Evolutionary conservation across 2,113 vertebrate species (phyloP).

Genomic region (Isichthys henryi): DNA sequence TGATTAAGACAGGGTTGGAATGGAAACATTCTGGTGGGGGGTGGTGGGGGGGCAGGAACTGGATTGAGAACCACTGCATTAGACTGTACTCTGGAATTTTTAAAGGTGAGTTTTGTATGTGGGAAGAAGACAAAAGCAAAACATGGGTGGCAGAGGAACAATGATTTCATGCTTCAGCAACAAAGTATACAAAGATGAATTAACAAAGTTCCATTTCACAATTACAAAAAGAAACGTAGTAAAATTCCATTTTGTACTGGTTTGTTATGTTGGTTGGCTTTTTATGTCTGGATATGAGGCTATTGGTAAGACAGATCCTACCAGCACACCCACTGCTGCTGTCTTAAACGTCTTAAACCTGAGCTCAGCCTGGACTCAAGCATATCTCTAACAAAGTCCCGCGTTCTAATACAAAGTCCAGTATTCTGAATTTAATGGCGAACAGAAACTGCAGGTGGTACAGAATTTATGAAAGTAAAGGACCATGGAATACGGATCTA

Average conservation of each 20-base stretch:
- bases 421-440: not conserved
- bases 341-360: not conserved
- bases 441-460: not conserved
- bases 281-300: not conserved
- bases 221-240: too few species aligned
- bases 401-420: not conserved
- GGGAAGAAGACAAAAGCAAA: not conserved
- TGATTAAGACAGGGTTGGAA: too few species aligned
- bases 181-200: not conserved
- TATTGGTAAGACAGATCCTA: not conserved
- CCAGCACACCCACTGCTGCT: not conserved
- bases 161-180: not conserved
- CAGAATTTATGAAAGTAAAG: not conserved
- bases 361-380: not conserved
- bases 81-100: not conserved
- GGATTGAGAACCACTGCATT: not conserved
- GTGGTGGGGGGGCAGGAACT: not conserved
- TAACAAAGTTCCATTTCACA: not conserved
- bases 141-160: not conserved
- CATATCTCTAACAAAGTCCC: not conserved
- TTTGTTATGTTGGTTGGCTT: not conserved
- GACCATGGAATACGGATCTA: not conserved
- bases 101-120: not conserved
- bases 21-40: too few species aligned
- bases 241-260: not conserved